Base-by-base conservation (phyloP, 2,888 invertebrate species). In the Synergus gifuensis region DNA sequence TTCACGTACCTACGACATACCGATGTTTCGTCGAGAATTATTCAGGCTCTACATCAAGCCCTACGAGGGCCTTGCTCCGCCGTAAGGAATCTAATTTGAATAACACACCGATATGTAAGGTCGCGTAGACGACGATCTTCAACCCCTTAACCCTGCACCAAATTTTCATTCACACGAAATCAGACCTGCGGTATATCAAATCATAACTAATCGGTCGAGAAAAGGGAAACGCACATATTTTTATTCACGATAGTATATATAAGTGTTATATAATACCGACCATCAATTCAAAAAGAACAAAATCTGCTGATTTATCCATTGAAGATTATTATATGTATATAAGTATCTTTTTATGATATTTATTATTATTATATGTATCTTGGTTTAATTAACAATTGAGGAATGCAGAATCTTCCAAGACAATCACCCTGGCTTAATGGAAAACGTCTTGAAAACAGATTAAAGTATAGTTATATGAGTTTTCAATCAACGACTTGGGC, bases 51-150 rank as follows among this genome's bases (percentile, higher is more conserved):
- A 78, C 78, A 83, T 83, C 83, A 80, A 82, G 78, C 79, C 82
- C 80, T 54, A 79, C 62, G 79, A 76, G 80, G 82, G 36, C 36
- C 73, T 79, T 78, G 76, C 80, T 78, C 76, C 60, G 81, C 82
- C 81, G 81, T 82, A 82, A 84, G 84, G 82, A 84, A 84, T 84
- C 83, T 84, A 81, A 83, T 84, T 84, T 84, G 82, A 82, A 84
- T 82, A 83, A 83, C 80, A 81, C 79, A 82, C 78, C 81, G 78
- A 79, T 80, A 79, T 79, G 77, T 81, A 78, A 81, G 84, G 69
- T 49, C 49, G 49, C 49, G 46, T 42, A 40, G n/a, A 40, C 60
- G 18, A 64, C 40, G 40, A n/a, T 64, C 64, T 64, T 40, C 8
- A 36, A 42, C 42, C 64, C 64, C 42, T 42, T 66, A n/a, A 66